Conservation (phyloP, 2,888 invertebrate genomes). For the Pinctada fucata region DNA sequence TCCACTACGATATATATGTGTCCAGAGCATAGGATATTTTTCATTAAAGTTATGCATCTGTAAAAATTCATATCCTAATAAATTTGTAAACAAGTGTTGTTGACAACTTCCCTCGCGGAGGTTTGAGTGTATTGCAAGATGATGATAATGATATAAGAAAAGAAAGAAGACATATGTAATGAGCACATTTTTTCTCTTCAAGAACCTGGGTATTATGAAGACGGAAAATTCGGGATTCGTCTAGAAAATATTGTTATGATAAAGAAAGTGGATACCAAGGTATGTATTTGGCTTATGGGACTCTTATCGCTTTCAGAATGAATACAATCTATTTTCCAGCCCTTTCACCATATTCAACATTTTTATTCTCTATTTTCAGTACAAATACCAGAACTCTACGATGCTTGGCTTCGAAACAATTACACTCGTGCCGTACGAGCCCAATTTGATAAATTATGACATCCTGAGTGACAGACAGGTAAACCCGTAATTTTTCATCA, state of each 20-base stretch:
- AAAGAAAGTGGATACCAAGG: constrained; percentile 63
- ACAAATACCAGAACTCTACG: constrained; percentile 52
- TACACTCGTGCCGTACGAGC: constrained; percentile 75
- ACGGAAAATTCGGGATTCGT: constrained; percentile 90
- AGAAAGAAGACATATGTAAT: not conserved
- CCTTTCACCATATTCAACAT: not conserved
- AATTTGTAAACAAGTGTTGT: too few relatives aligned
- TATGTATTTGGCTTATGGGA: constrained; percentile 37
- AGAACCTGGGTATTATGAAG: constrained; percentile 92
- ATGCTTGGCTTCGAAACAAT: constrained; percentile 70
- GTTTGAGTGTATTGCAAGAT: too few relatives aligned
- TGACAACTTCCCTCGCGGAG: too few relatives aligned
- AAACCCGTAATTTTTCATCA: not conserved
- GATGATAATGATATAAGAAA: too few relatives aligned
- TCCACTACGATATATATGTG: too few relatives aligned
- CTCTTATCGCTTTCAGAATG: too few relatives aligned
- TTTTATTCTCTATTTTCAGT: constrained; percentile 52
- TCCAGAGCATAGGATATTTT: too few relatives aligned
- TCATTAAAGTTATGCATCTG: too few relatives aligned
- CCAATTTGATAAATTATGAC: constrained; percentile 70
- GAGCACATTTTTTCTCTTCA: constrained; percentile 16
- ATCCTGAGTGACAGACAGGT: constrained; percentile 68
- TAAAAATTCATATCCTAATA: too few relatives aligned
- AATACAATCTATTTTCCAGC: too few relatives aligned
- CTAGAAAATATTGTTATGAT: constrained; percentile 83